Conservation (phyloP, 2,797 vertebrate genomes). For the Sebastes trivittatus region DNA sequence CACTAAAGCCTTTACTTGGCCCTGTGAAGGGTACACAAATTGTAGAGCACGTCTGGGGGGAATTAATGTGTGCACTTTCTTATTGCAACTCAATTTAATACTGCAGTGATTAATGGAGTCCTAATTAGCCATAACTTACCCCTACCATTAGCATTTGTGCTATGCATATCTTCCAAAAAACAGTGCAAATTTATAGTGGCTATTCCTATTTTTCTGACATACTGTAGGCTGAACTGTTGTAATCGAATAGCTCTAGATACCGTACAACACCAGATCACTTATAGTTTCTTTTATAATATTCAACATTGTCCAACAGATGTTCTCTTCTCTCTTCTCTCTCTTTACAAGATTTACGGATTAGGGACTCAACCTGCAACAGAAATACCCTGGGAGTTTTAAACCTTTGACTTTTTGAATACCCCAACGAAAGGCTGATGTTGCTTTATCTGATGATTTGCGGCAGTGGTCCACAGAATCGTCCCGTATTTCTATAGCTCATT, state of each 20-base stretch:
- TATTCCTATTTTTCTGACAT: not conserved
- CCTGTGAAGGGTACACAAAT: slow-evolving; percentile 49
- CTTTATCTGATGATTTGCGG: slow-evolving; percentile 32
- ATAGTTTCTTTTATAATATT: not conserved
- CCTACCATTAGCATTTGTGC: slow-evolving; percentile 10
- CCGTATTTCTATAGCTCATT: slow-evolving; percentile 60
- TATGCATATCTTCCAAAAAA: slow-evolving; percentile 1
- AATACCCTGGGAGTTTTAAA: slow-evolving; percentile 21
- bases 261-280: not conserved
- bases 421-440: slow-evolving; percentile 26
- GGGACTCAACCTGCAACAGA: not conserved
- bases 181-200: not conserved
- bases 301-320: slow-evolving; percentile 27
- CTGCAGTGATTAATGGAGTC: slow-evolving; percentile 52
- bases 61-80: slow-evolving; percentile 49
- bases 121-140: slow-evolving; percentile 45
- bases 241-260: not conserved
- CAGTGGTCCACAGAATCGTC: slow-evolving; percentile 27
- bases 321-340: not conserved
- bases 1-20: slow-evolving; percentile 51
- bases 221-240: not conserved
- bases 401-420: slow-evolving; percentile 23
- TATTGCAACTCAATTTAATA: slow-evolving; percentile 54
- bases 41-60: slow-evolving; percentile 35
- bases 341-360: slow-evolving; percentile 21